Evolutionary conservation across 2,888 invertebrate species (phyloP), one percentile per base, ranked within the genome.

Genomic region (Platycheirus rosarum): DNA sequence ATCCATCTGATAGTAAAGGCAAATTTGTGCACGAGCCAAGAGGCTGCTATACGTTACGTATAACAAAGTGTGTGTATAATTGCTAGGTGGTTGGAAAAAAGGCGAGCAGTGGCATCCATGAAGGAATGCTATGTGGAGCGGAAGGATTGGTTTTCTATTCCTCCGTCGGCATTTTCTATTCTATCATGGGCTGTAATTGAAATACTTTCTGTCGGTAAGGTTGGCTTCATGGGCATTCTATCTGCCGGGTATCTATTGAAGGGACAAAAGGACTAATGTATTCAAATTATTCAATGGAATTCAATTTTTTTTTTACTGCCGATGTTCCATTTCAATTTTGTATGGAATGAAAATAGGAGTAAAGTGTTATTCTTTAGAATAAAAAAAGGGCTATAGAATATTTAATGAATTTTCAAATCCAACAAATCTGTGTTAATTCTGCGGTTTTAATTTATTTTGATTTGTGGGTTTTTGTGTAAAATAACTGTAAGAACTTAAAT

Each of bases 211-310:
- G 82, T 68, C 71, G 71, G 76, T 71, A 11, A 55, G 66, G 66
- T 73, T 79, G 57, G 69, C 63, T n/a, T n/a, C 63, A 66, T 60
- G 49, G 23, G 23, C 55, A 40, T 55, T 55, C 35, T 35, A 35
- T 44, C 14, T 23, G 23, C n/a, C n/a, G n/a, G n/a, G 11, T 23
- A 37, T 51, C 55, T 20, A 35, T 49, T 32, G 49, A 57, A 46
- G 53, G 70, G 75, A 82, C 68, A 71, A 71, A 66, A 71, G 71
- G 62, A 77, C 62, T 77, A 77, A 76, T 82, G 77, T 77, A 77
- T 82, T 82, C 76, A 71, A 71, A 66, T 71, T 82, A 82, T 82
- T 82, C 77, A 82, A 71, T 49, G 49, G 82, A 82, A 51, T 76
- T 46, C 71, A 62, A 73, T 82, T 65, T 74, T 74, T 82, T 68